Base-by-base conservation (phyloP, 2,797 vertebrate species). In the Hapalemur alaotrensis region DNA sequence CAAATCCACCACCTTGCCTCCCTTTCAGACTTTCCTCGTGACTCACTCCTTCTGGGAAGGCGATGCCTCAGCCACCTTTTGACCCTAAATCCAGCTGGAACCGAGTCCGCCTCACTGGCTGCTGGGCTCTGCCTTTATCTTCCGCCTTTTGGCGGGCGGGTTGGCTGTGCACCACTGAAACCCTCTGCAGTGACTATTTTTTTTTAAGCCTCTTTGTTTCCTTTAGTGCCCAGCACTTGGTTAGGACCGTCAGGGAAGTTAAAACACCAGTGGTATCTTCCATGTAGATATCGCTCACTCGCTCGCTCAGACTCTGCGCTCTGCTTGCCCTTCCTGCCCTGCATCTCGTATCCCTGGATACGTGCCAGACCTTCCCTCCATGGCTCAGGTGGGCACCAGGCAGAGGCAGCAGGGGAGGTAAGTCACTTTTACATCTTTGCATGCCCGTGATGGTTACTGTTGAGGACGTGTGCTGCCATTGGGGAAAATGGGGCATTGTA, bases 31-130 rank as follows among this genome's bases (percentile, higher is more conserved):
- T 96, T 92, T 48, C 81, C 82, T 87, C 1, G 52, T 97, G 97
- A 98, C 97, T 98, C 96, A 97, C 79, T 97, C 89, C 92, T 98
- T 94, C 97, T 97, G 97, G 95, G 97, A 98, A 97, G 96, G 87
- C 92, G 8, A 82, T 97, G 95, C 91, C 93, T 97, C 90, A 83
- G 95, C 65, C 92, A 83, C 97, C 97, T 97, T 92, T 89, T 97
- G 97, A 97, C 97, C 97, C 70, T 18, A n/a, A 76, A 72, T 95
- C 59, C 97, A 87, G 57, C 95, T 96, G 93, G 95, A 95, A 57
- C n/a, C 0, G 50, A 82, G 95, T 94, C 95, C 25, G 88, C 95
- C 95, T 79, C 10, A 32, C 96, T 95, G 96, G 96, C 96, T 96
- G 93, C 96, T 54, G 38, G 22, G 79, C 59, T 89, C 65, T 83